Base-by-base conservation (phyloP, 2,888 invertebrate genomes). In the Eretmocerus hayati region DNA sequence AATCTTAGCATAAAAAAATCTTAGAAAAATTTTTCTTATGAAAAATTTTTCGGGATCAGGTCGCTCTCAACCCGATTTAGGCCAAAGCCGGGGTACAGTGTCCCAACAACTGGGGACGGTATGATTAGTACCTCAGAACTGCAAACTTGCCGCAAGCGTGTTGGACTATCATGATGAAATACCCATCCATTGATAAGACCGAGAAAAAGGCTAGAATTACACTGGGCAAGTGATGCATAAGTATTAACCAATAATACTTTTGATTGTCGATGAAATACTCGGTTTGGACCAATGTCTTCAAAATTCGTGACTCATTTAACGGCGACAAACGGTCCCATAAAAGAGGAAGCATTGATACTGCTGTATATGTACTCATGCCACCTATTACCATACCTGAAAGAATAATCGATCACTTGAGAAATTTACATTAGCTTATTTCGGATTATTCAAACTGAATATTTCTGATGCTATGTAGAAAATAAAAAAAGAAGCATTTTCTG, bases 101-200 rank as follows among this genome's bases (percentile, higher is more conserved):
- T n/a, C n/a, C n/a, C n/a, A n/a, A n/a, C n/a, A n/a, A n/a, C n/a
- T n/a, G n/a, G n/a, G n/a, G n/a, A n/a, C n/a, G n/a, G n/a, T n/a
- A n/a, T n/a, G n/a, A n/a, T n/a, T n/a, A n/a, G n/a, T 45, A 52
- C 52, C 52, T 42, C n/a, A 52, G 15, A 16, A 48, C 23, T 4
- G n/a, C 15, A 16, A 52, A 52, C 48, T 48, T 45, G n/a, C 46
- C 18, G 22, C 45, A 48, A 3, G 45, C 23, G 30, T 52, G 44
- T 35, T 48, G 48, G 15, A 39, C n/a, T 2, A 48, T 39, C 39
- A 46, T 35, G 2, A 48, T 16, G 11, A 32, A 52, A 21, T 42
- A 52, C 2, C 36, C 18, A 21, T 48, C 52, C 4, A 36, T 18
- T 2, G 45, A 19, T 9, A 46, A 5, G 19, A 46, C 21, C 1